phyloP scores from a whole-genome alignment of 1,140 invertebrate genomes.

The Rhopalosiphum maidis region DNA sequence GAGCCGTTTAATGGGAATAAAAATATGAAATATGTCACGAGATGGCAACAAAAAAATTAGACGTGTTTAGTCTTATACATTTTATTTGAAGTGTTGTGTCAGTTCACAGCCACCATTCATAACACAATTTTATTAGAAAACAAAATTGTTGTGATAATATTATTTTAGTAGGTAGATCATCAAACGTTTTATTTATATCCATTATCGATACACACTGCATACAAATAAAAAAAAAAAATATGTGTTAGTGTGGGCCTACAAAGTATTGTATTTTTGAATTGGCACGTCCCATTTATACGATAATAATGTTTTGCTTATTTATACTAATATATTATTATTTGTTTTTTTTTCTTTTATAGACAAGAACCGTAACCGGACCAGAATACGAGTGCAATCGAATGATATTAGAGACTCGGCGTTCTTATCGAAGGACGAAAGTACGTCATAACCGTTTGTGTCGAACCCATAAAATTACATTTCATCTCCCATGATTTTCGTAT shows the following conservation, averaged over 20 bases:
- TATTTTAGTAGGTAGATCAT: background rate
- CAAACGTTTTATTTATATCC: background rate
- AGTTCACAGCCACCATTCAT: background rate
- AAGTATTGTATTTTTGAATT: background rate
- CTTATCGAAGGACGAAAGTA: slow-evolving; percentile 48
- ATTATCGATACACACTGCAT: background rate
- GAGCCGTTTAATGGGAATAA: background rate
- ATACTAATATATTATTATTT: background rate
- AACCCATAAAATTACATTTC: slow-evolving; percentile 40
- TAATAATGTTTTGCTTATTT: background rate
- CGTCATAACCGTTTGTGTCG: slow-evolving; percentile 23
- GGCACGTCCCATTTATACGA: background rate
- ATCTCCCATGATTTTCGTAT: slow-evolving; percentile 30
- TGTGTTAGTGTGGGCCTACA: background rate
- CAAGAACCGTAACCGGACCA: slow-evolving; percentile 52
- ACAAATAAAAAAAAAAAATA: background rate
- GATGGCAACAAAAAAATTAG: background rate
- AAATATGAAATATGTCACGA: background rate
- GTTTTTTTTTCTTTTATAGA: slow-evolving; percentile 30
- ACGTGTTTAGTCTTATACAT: background rate
- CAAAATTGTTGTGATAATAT: background rate
- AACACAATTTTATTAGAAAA: background rate
- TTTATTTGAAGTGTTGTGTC: background rate
- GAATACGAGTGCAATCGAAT: slow-evolving; percentile 42
- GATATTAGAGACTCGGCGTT: slow-evolving; percentile 47